Conservation (phyloP, 2,797 vertebrate species). For the Morelia viridis region DNA sequence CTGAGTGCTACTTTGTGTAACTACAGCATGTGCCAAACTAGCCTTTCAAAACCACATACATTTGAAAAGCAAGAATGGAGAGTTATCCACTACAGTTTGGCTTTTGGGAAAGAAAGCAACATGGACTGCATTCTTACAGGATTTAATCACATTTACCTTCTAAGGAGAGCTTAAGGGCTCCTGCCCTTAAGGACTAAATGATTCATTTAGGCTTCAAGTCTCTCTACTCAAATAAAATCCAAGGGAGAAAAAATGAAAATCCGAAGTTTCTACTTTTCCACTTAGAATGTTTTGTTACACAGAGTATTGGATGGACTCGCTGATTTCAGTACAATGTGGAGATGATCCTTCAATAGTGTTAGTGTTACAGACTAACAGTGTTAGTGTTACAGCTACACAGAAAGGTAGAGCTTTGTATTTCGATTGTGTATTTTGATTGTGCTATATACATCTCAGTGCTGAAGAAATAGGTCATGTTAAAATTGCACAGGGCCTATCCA, state of each 20-base stretch:
- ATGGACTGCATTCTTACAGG: not conserved
- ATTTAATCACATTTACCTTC: slow-evolving; percentile 9
- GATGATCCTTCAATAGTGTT: not conserved
- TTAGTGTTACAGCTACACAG: not conserved
- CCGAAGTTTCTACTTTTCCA: not conserved
- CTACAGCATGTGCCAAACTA: slow-evolving; percentile 1
- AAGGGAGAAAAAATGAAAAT: not conserved
- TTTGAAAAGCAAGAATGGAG: not conserved
- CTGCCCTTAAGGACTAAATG: not conserved
- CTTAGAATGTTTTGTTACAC: not conserved
- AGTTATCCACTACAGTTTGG: slow-evolving; percentile 3
- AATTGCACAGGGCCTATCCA: not conserved
- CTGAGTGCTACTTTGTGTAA: slow-evolving; percentile 12
- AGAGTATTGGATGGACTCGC: not conserved
- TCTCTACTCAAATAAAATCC: not conserved
- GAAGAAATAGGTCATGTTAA: not conserved
- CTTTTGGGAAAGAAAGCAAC: slow-evolving; percentile 6
- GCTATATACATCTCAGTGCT: not conserved
- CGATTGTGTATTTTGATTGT: not conserved
- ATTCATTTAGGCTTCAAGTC: not conserved
- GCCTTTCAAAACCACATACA: not conserved
- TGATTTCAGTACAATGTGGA: not conserved
- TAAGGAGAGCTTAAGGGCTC: not conserved
- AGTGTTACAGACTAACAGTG: not conserved
- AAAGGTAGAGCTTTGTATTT: not conserved